Conservation (phyloP, 2,113 vertebrate species). For the Cyprinodon variegatus region DNA sequence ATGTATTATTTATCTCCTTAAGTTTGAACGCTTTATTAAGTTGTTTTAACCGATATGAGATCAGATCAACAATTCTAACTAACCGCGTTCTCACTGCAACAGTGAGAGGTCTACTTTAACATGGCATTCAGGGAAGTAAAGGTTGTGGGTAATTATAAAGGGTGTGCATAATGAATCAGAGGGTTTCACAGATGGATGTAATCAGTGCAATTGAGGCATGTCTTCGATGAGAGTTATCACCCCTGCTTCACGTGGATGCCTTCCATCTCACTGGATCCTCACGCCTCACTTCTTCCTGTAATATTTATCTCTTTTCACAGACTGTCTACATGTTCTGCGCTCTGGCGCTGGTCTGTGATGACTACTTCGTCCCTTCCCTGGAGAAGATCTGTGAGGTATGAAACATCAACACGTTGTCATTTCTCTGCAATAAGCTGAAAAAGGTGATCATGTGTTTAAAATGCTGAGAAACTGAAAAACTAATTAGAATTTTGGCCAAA, state of each 20-base stretch:
- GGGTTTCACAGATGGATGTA: neutral
- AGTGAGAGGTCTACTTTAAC: neutral
- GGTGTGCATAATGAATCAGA: neutral
- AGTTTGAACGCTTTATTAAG: conserved; percentile 2
- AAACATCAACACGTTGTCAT: neutral
- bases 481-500: no score
- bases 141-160: neutral
- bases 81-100: neutral
- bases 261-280: neutral
- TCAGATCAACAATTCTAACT: conserved; percentile 10
- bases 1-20: no score
- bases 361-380: conserved; percentile 96
- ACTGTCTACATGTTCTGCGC: conserved; percentile 96
- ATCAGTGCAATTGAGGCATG: neutral
- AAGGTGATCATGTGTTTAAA: neutral
- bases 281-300: conserved; percentile 3
- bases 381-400: conserved; percentile 94
- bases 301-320: conserved; percentile 69
- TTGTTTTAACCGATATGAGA: conserved; percentile 9
- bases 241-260: neutral
- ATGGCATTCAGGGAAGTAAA: neutral
- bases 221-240: neutral
- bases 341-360: conserved; percentile 92
- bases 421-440: neutral
- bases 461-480: no score